These are phyloP conservation scores for Galaxias olidus DNA, from an alignment of 2,797 vertebrate species.

Conservation along the genomic window DNA sequence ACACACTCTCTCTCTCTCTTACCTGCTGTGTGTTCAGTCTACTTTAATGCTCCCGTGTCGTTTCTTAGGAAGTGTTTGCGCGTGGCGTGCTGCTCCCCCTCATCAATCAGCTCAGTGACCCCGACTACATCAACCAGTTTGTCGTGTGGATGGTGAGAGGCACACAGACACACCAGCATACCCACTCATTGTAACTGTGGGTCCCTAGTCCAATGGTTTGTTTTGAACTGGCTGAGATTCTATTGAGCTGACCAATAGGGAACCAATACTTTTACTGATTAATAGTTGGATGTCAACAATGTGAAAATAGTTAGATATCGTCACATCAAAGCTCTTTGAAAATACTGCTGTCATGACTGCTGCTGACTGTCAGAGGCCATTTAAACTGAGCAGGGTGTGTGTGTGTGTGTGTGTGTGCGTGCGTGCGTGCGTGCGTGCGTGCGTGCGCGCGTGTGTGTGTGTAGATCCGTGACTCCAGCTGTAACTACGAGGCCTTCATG, in stretches of 20 bases:
- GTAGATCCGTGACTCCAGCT: constrained; percentile 96
- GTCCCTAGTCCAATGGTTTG: no score
- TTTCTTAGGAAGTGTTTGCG: constrained; percentile 90
- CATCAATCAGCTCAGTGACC: constrained; percentile 98
- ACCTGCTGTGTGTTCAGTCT: constrained; percentile 3
- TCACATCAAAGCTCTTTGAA: no score
- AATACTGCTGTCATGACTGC: no score
- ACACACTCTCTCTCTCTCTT: constrained; percentile 6
- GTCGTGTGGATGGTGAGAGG: constrained; percentile 98
- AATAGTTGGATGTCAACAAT: no score
- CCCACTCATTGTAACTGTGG: no score
- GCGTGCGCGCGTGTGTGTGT: constrained; percentile 32
- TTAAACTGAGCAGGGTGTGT: background rate
- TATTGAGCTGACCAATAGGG: no score
- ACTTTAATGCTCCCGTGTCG: background rate
- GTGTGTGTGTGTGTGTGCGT: constrained; percentile 1
- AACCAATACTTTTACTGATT: no score
- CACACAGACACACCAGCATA: background rate
- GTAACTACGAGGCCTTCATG: constrained; percentile 99
- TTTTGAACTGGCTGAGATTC: no score
- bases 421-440: no score
- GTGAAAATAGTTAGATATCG: no score
- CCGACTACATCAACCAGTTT: constrained; percentile 99
- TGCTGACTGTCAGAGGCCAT: no score
- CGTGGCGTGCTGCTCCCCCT: constrained; percentile 96